Evolutionary conservation across 2,888 invertebrate species (phyloP).

Genomic region (Agonopterix arenella): DNA sequence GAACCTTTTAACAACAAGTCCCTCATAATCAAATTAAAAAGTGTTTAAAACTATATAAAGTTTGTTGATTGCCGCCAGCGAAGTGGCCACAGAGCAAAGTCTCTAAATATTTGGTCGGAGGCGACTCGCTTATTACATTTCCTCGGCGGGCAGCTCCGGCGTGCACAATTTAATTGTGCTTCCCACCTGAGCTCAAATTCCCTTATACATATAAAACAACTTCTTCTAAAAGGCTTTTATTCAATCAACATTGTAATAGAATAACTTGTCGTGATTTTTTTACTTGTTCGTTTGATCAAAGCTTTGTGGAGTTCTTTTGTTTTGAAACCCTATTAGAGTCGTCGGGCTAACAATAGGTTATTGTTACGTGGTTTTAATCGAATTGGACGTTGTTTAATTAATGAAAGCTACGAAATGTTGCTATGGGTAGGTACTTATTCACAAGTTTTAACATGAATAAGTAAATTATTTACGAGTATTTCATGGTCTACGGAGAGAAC

Average conservation of each 20-base stretch:
- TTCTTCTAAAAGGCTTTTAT: slow-evolving; percentile 29
- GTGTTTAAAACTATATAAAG: too few relatives aligned
- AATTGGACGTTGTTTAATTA: not conserved
- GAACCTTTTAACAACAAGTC: too few relatives aligned
- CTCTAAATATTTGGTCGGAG: slow-evolving; percentile 60
- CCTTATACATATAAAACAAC: slow-evolving; percentile 28
- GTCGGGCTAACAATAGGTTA: too few relatives aligned
- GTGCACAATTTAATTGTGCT: slow-evolving; percentile 65
- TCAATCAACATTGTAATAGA: slow-evolving; percentile 19
- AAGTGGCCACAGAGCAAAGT: slow-evolving; percentile 28
- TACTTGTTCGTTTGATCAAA: not conserved
- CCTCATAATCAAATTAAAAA: too few relatives aligned
- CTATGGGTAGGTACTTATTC: too few relatives aligned
- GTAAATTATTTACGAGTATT: too few relatives aligned
- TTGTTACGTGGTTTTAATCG: not conserved
- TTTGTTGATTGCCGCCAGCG: slow-evolving; percentile 16
- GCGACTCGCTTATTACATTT: slow-evolving; percentile 65
- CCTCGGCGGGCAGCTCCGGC: slow-evolving; percentile 43
- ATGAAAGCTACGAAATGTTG: too few relatives aligned
- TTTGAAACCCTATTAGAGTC: not conserved
- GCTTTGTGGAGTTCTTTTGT: not conserved
- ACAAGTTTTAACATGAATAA: too few relatives aligned
- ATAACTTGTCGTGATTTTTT: slow-evolving; percentile 5
- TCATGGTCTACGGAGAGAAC: too few relatives aligned
- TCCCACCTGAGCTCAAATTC: slow-evolving; percentile 49